These are phyloP conservation scores for Ctenicera cuprea DNA, from an alignment of 2,888 invertebrate genomes.

Conservation along the genomic window DNA sequence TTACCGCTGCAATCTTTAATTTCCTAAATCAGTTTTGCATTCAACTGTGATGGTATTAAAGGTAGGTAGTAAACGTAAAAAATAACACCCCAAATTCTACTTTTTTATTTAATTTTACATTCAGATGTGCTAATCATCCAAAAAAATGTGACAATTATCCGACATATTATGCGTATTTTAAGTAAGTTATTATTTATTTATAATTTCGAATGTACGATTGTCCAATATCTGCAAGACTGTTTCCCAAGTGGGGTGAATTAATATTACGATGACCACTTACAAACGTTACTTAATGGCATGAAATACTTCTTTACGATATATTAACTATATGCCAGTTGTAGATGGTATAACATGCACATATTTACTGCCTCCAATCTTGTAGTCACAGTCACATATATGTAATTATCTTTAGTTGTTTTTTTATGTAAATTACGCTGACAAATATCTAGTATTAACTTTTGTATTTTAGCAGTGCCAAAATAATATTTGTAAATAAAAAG, in stretches of 20 bases:
- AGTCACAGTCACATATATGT: constrained; percentile 3
- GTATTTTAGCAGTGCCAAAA: constrained; percentile 51
- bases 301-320: constrained; percentile 9
- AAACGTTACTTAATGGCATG: neutral
- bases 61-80: no score
- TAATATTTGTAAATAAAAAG: constrained; percentile 51
- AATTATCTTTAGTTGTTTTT: constrained; percentile 17
- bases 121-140: no score
- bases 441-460: constrained; percentile 25
- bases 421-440: constrained; percentile 12
- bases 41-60: no score
- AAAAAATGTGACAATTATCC: no score
- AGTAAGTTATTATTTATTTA: constrained; percentile 11
- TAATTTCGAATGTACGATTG: neutral
- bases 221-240: neutral
- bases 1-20: no score
- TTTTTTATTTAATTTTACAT: no score
- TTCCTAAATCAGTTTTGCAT: no score
- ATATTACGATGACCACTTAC: neutral
- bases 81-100: no score
- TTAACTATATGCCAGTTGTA: constrained; percentile 30
- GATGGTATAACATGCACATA: constrained; percentile 24
- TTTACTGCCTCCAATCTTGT: constrained; percentile 28
- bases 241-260: neutral
- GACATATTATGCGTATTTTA: neutral